Base-by-base conservation (phyloP, 2,888 invertebrate species). In the Autographa gamma region DNA sequence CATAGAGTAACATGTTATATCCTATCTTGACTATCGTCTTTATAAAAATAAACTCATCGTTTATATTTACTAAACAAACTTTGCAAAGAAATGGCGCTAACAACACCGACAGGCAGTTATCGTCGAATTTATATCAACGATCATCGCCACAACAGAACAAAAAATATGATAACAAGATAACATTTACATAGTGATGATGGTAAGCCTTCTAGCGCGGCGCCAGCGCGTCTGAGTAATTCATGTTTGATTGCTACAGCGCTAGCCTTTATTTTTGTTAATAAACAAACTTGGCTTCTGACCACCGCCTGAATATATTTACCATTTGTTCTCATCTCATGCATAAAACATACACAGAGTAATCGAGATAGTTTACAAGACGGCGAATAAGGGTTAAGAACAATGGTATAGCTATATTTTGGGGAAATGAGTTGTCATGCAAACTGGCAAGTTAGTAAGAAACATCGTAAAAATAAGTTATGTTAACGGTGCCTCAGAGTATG, bases 301-400 rank as follows among this genome's bases (percentile, higher is more conserved):
- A 81, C 80, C 69, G 74, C 65, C 73, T 73, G 83, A 85, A 85
- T 86, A 86, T 73, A 75, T 76, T 78, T 79, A 56, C 79, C 71
- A 79, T 85, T 86, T 87, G 78, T 85, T 83, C 77, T 77, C 80
- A 81, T 80, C 86, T 92, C 89, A 91, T 92, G 88, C 86, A 89
- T 91, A 87, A 91, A 86, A 89, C 88, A 91, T 90, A 63, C 75
- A 64, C 77, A 64, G 69, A 85, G 84, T 80, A 81, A 82, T 77
- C 77, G 73, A 71, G 61, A 77, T 71, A 63, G 68, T 65, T 83
- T 81, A 80, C 82, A 81, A 81, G 80, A 70, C 66, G 67, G 73
- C 67, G 74, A 77, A 80, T 79, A 76, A 81, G 79, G 82, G 81
- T 83, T 79, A 78, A 78, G 76, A 75, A 78, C 80, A 80, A 80